Evolutionary conservation across 2,797 vertebrate species (phyloP).

Genomic region (Paratrypauchen microcephalus): DNA sequence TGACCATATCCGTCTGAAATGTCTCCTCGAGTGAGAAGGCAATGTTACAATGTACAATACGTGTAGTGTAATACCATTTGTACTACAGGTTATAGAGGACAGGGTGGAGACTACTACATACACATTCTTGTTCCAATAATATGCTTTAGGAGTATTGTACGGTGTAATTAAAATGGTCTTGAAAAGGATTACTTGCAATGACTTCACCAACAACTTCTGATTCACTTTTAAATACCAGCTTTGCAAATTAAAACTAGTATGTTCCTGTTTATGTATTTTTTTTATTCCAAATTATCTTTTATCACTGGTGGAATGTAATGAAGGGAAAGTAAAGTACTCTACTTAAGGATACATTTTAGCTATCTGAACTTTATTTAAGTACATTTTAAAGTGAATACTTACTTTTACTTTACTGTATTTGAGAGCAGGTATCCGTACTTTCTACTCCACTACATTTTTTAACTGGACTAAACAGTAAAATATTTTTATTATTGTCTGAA

Average conservation of each 20-base stretch:
- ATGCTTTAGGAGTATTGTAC: background rate
- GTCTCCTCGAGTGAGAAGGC: conserved; percentile 3
- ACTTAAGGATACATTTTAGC: too few relatives aligned
- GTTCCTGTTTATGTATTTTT: background rate
- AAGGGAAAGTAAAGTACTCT: too few relatives aligned
- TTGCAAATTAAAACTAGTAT: background rate
- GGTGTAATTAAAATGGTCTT: background rate
- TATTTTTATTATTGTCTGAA: too few relatives aligned
- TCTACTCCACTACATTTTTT: too few relatives aligned
- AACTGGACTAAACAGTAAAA: too few relatives aligned
- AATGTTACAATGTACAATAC: background rate
- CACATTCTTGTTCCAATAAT: background rate
- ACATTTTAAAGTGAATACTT: too few relatives aligned
- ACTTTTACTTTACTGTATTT: too few relatives aligned
- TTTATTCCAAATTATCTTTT: too few relatives aligned
- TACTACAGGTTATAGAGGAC: background rate
- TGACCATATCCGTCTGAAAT: conserved; percentile 19
- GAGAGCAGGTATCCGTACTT: too few relatives aligned
- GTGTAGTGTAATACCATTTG: background rate
- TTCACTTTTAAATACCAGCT: background rate
- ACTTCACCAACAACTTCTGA: background rate
- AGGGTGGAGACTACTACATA: background rate
- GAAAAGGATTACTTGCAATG: background rate
- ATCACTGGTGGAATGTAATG: too few relatives aligned
- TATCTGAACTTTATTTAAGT: too few relatives aligned